Conservation (phyloP, 2,797 vertebrate genomes). For the Australoheros facetus region DNA sequence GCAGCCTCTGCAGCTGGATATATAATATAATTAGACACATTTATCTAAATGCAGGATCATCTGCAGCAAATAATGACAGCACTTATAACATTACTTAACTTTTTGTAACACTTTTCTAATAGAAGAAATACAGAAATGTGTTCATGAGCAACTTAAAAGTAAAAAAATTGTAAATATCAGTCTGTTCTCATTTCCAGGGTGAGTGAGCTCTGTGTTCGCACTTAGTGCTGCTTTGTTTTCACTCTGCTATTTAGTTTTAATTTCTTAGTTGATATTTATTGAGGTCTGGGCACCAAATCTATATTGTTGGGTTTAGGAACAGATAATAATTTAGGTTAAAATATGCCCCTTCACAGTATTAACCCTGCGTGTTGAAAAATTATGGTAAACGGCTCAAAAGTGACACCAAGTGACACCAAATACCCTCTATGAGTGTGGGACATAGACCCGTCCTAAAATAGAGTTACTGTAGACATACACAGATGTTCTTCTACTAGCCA, state of each 20-base stretch:
- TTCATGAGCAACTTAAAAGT: neutral
- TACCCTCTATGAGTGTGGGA: neutral
- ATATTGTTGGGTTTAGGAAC: no score
- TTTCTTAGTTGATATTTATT: neutral
- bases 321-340: neutral
- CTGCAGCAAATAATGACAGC: neutral
- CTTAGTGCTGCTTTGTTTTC: neutral
- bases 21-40: conserved; percentile 9
- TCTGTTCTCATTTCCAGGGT: neutral
- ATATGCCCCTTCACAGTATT: neutral
- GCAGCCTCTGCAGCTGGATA: neutral
- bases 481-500: no score
- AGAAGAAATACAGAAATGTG: neutral
- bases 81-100: neutral
- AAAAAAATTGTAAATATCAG: neutral
- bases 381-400: neutral
- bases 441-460: no score
- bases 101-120: neutral
- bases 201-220: neutral
- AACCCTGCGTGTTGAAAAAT: neutral
- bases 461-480: no score
- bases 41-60: conserved; percentile 12
- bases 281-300: neutral
- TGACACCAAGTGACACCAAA: neutral
- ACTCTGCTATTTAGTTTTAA: neutral